phyloP scores from a whole-genome alignment of 1,140 invertebrate species.

The Heliconius congener region DNA sequence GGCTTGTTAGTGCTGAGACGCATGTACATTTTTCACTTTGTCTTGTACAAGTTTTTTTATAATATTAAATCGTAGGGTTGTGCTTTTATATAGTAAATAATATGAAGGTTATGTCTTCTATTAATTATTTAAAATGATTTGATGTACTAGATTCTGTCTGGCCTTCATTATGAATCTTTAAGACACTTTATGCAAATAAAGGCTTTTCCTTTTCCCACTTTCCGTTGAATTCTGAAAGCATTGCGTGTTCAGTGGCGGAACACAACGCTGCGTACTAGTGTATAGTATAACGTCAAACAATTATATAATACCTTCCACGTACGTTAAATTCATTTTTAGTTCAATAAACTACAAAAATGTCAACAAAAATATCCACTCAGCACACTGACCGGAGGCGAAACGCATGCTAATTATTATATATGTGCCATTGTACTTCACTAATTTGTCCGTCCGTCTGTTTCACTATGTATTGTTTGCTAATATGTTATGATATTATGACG shows the following conservation, averaged over 20 bases:
- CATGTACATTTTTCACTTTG: conserved; percentile 13
- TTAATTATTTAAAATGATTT: too few relatives aligned
- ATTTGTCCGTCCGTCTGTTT: conserved; percentile 1
- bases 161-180: too few relatives aligned
- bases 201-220: too few relatives aligned
- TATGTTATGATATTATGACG: background rate
- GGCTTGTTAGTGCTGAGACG: conserved; percentile 17
- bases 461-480: background rate
- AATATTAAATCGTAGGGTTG: background rate
- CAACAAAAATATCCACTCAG: background rate
- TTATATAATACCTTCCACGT: too few relatives aligned
- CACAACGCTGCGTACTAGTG: too few relatives aligned
- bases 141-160: too few relatives aligned
- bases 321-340: too few relatives aligned
- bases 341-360: background rate
- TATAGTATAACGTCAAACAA: too few relatives aligned
- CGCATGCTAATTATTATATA: background rate
- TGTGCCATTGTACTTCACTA: conserved; percentile 5
- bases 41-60: background rate
- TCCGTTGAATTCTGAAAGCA: too few relatives aligned
- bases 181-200: too few relatives aligned
- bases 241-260: too few relatives aligned
- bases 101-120: background rate
- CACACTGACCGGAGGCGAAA: background rate
- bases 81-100: background rate